Conservation (phyloP, 2,888 invertebrate genomes). For the Eupithecia centaureata region DNA sequence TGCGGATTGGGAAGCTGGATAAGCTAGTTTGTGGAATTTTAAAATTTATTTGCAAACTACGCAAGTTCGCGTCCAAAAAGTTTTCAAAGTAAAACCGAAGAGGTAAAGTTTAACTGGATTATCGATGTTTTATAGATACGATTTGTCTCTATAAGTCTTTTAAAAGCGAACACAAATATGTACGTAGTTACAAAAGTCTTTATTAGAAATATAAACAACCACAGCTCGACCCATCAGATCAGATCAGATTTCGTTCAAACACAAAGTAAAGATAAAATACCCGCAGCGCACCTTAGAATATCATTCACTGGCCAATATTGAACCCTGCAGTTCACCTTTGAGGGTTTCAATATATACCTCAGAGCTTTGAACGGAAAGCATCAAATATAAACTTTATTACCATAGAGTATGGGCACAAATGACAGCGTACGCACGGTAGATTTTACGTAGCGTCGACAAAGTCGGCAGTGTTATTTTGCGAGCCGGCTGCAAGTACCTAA, state of each 20-base stretch:
- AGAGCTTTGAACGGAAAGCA: slow-evolving; percentile 39
- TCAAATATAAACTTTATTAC: slow-evolving; percentile 49
- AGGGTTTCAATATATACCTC: slow-evolving; percentile 24
- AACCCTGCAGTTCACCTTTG: slow-evolving; percentile 40
- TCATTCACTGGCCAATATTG: slow-evolving; percentile 42
- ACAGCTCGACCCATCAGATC: slow-evolving; percentile 27
- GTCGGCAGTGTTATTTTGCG: slow-evolving; percentile 77
- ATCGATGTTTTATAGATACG: background rate
- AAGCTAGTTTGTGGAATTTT: slow-evolving; percentile 27
- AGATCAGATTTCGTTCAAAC: slow-evolving; percentile 32
- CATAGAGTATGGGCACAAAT: slow-evolving; percentile 52
- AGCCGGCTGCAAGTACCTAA: slow-evolving; percentile 72
- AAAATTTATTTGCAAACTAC: slow-evolving; percentile 1
- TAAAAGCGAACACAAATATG: background rate
- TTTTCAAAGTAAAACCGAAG: background rate
- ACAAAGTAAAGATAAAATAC: slow-evolving; percentile 39
- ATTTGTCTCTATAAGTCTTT: background rate
- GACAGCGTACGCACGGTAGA: slow-evolving; percentile 49
- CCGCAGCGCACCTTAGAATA: slow-evolving; percentile 41
- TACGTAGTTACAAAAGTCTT: background rate
- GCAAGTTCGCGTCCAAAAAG: slow-evolving; percentile 6
- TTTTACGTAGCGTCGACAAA: slow-evolving; percentile 61
- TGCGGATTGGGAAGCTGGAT: slow-evolving; percentile 50
- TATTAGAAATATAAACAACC: slow-evolving; percentile 32
- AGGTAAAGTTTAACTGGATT: background rate